phyloP scores from a whole-genome alignment of 1,140 invertebrate species.

The fruit fly (Drosophila melanogaster) region DNA sequence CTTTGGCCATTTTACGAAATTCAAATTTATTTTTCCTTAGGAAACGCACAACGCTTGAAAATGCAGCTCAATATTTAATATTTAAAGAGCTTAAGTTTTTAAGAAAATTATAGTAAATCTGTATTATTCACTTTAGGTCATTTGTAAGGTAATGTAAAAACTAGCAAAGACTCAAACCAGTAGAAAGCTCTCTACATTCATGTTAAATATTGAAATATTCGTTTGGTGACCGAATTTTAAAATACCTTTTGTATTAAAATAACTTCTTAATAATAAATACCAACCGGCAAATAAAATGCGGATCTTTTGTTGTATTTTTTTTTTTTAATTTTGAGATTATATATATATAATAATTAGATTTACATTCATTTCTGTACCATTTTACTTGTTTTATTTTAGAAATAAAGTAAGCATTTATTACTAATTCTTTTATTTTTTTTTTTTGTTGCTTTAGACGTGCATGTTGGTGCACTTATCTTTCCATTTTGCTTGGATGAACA shows the following conservation, averaged over 20 bases:
- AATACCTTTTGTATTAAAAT: no score
- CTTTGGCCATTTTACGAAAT: no score
- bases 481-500: conserved; percentile 71
- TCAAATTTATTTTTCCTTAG: no score
- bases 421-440: conserved; percentile 60
- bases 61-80: no score
- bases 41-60: no score
- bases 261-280: no score
- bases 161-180: not conserved
- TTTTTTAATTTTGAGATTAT: conserved; percentile 79
- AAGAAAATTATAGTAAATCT: no score
- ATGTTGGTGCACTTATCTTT: conserved; percentile 63
- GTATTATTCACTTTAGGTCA: no score
- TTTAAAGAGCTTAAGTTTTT: no score
- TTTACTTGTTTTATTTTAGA: conserved; percentile 83
- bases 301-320: conserved; percentile 53
- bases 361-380: conserved; percentile 79
- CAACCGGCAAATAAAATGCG: not conserved
- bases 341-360: conserved; percentile 82
- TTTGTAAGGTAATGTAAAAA: not conserved
- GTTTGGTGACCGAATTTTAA: not conserved
- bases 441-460: conserved; percentile 64
- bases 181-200: not conserved
- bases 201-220: no score
- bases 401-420: conserved; percentile 83